phyloP scores from a whole-genome alignment of 2,113 vertebrate genomes.

The Scatophagus argus region DNA sequence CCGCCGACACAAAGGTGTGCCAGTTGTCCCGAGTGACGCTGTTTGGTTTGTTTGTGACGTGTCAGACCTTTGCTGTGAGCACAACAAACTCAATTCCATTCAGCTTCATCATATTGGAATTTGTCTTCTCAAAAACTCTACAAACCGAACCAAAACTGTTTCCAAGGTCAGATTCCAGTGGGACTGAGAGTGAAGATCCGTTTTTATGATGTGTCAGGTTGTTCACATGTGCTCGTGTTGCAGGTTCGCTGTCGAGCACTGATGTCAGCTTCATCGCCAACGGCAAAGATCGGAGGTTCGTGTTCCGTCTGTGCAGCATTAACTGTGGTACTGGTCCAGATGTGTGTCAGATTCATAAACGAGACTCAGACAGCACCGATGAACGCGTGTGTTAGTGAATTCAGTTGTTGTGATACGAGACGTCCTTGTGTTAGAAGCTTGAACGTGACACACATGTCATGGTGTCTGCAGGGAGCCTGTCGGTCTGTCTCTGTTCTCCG shows the following conservation, averaged over 20 bases:
- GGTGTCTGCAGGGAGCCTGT: slow-evolving; percentile 49
- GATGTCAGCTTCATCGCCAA: slow-evolving; percentile 79
- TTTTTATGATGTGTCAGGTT: background rate
- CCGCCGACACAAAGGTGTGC: background rate
- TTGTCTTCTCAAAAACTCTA: background rate
- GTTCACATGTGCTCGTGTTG: slow-evolving; percentile 21
- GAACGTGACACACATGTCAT: too few species aligned
- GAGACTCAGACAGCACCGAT: background rate
- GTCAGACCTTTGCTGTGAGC: too few species aligned
- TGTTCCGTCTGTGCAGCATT: background rate
- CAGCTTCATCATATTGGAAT: too few species aligned
- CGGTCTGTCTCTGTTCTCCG: slow-evolving; percentile 86
- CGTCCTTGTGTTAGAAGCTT: background rate
- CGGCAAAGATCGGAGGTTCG: slow-evolving; percentile 73
- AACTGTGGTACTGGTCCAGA: background rate
- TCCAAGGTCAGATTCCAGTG: background rate
- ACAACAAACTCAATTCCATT: too few species aligned
- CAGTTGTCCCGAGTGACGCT: too few species aligned
- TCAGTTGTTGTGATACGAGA: too few species aligned
- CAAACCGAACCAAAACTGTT: background rate
- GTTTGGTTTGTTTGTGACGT: too few species aligned
- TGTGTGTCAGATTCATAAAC: background rate
- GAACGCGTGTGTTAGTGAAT: background rate
- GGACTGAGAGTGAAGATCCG: background rate
- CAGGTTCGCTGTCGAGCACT: slow-evolving; percentile 87